Evolutionary conservation across 2,888 invertebrate genomes (phyloP).

Genomic region (Cerastis rubricosa): DNA sequence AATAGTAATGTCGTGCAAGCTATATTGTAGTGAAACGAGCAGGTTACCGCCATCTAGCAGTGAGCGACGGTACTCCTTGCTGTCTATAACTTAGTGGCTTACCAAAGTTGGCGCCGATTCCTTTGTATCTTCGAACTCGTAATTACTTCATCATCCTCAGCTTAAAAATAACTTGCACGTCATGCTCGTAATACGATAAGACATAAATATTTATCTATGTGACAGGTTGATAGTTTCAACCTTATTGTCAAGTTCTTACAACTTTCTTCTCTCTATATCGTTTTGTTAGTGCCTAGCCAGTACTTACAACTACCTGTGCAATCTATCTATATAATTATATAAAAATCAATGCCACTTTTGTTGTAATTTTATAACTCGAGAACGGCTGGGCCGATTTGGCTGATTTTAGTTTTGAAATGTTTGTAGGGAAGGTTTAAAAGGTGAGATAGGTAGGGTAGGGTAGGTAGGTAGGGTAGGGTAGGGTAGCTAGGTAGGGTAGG

Average conservation of each 20-base stretch:
- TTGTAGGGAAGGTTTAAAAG: no score
- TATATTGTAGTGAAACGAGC: background rate
- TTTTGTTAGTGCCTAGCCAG: no score
- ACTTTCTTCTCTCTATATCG: no score
- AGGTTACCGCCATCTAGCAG: constrained; percentile 12
- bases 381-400: no score
- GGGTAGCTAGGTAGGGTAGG: no score
- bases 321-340: no score
- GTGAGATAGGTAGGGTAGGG: no score
- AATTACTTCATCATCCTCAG: background rate
- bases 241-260: background rate
- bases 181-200: background rate
- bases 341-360: no score
- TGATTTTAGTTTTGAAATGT: no score
- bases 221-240: background rate
- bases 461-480: no score
- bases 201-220: background rate
- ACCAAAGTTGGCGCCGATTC: background rate
- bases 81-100: background rate
- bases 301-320: no score
- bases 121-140: background rate
- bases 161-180: background rate
- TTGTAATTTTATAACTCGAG: no score
- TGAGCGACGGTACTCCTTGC: background rate
- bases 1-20: background rate